Base-by-base conservation (phyloP, 2,888 invertebrate species). In the Trissonchulus sp. region DNA sequence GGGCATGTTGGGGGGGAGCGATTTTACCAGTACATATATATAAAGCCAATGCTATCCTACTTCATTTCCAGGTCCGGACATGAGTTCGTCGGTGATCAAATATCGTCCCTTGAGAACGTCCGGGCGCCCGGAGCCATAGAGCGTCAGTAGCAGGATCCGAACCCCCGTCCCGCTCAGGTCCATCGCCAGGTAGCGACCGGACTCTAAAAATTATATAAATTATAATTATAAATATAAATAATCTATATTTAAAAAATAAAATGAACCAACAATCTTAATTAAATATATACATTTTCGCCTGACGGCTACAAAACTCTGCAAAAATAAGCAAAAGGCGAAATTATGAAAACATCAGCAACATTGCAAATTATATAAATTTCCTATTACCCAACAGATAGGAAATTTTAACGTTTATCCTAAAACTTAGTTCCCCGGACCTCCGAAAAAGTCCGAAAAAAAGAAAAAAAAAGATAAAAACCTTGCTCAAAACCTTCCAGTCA, bases 61-160 rank as follows among this genome's bases (percentile, higher is more conserved):
- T 79, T 84, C 83, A 63, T 83, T 83, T 0, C 84, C 84, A 35
- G 83, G 84, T 30, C 84, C 84, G 72, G 80, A 82, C 84, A 84
- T 84, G 37, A 84, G 80, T 38, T 80, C 77, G 73, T 82, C 80
- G 15, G 82, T 80, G 1, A 84, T 80, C 68, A 84, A 81, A 77
- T 80, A 84, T 76, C 84, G 83, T 78, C 80, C 80, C 62, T 79
- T 81, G 2, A 73, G 33, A 28, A 34, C 37, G 30, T 23, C 75
- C 31, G 73, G 73, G 18, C 30, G 18, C 15, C 60, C 35, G 65
- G 80, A 80, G 62, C 82, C 83, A 2, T 79, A 76, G 74, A 83
- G 74, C 2, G 79, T 79, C 60, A 84, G 77, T 68, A 84, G 77
- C 79, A 84, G 79, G 73, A 84, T 83, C 8, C 83, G 80, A 28